Evolutionary conservation across 2,888 invertebrate species (phyloP).

Genomic region (Synergus japonicus): DNA sequence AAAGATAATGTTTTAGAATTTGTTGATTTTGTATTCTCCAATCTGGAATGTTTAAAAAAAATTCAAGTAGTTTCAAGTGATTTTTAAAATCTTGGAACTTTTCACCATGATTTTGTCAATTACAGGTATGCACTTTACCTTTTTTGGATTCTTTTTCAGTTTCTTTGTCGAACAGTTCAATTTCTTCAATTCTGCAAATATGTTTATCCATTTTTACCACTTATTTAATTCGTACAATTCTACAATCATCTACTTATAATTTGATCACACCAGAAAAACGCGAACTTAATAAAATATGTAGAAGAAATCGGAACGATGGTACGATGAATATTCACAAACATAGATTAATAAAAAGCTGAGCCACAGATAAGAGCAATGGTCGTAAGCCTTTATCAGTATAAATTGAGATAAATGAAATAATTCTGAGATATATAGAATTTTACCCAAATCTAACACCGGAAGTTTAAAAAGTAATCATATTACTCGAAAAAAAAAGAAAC

Average conservation of each 20-base stretch:
- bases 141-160: neutral
- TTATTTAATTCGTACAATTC: neutral
- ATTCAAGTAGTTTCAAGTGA: too few species aligned
- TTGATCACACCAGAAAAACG: neutral
- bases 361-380: conserved; percentile 57
- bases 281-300: neutral
- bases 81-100: too few species aligned
- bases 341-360: conserved; percentile 49
- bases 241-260: neutral
- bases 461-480: neutral
- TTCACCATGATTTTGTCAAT: neutral
- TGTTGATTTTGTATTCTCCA: too few species aligned
- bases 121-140: neutral
- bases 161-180: conserved; percentile 23
- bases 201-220: neutral
- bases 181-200: conserved; percentile 25
- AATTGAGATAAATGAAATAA: conserved; percentile 59
- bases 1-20: too few species aligned
- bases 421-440: too few species aligned
- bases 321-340: conserved; percentile 51
- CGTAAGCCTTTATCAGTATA: conserved; percentile 69
- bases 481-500: neutral
- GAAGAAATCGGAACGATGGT: neutral
- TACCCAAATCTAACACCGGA: too few species aligned
- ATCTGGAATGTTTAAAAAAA: too few species aligned